Base-by-base conservation (phyloP, 2,888 invertebrate genomes). In the Ormia ochracea region DNA sequence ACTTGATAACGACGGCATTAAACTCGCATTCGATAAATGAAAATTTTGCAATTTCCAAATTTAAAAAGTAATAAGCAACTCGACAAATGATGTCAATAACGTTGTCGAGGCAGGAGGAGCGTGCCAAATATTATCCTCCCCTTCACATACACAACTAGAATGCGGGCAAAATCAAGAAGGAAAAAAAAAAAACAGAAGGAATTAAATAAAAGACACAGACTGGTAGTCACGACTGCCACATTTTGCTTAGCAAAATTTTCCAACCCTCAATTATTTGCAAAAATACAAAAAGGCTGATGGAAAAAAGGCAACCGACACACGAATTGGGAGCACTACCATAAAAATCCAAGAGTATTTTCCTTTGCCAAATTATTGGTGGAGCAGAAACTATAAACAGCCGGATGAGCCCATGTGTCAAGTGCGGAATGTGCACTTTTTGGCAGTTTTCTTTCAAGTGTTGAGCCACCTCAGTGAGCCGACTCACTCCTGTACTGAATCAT, bases 401-500 rank as follows among this genome's bases (percentile, higher is more conserved):
- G 26, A 17, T 38, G 52, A 63, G 72, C 73, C 73, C 58, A 69
- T 84, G 86, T 86, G 86, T 86, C 86, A 86, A 86, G 84, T 85
- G 83, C 83, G 85, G 84, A 85, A 86, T 86, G 86, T 86, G 86
- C 86, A 86, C 86, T 86, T 80, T 86, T 86, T 86, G 86, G 86
- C 86, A 86, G 86, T 86, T 86, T 86, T 83, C 70, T 54, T 61
- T 75, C 85, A 23, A 28, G 48, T 59, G n/a, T n/a, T n/a, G n/a
- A n/a, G 50, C 54, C 56, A 68, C 38, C 45, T 33, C 41, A 54
- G 17, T 38, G 33, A 54, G 56, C 19, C 50, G 19, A 52, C 66
- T 38, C 48, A 61, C 45, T 33, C 21, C 38, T 21, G 2, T 10
- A 41, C 23, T 28, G 4, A 38, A 21, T 38, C 28, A 45, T 59